phyloP scores from a whole-genome alignment of 2,113 vertebrate species.

The Loxodonta africana region DNA sequence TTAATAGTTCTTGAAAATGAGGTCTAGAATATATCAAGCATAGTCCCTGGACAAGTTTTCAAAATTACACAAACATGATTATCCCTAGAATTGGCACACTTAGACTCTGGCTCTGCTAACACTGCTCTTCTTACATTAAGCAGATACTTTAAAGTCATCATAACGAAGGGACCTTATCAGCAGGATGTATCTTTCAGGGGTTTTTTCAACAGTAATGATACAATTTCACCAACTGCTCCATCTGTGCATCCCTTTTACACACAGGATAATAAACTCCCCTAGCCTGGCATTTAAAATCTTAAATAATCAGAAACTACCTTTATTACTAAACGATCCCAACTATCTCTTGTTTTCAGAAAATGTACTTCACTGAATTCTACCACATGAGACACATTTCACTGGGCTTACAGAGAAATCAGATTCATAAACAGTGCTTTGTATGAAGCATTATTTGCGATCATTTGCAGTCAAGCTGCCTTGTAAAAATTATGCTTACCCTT shows the following conservation, averaged over 20 bases:
- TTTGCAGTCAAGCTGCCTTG: conserved; percentile 71
- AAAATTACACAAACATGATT: conserved; percentile 33
- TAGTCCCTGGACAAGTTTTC: background rate
- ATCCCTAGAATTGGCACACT: background rate
- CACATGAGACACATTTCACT: conserved; percentile 66
- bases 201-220: conserved; percentile 49
- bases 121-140: background rate
- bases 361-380: background rate
- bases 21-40: conserved; percentile 45
- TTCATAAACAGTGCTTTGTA: conserved; percentile 69
- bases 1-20: background rate
- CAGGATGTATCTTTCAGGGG: conserved; percentile 14
- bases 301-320: conserved; percentile 22
- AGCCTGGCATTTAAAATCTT: conserved; percentile 12
- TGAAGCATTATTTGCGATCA: conserved; percentile 71
- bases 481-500: conserved; percentile 92
- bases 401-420: conserved; percentile 75
- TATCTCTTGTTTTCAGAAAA: conserved; percentile 48
- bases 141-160: conserved; percentile 35
- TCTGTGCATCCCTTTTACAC: background rate
- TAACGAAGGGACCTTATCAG: background rate
- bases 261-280: conserved; percentile 19
- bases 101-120: background rate
- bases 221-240: conserved; percentile 3
- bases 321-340: background rate